Conservation (phyloP, 2,113 vertebrate genomes). For the Etheostoma spectabile region DNA sequence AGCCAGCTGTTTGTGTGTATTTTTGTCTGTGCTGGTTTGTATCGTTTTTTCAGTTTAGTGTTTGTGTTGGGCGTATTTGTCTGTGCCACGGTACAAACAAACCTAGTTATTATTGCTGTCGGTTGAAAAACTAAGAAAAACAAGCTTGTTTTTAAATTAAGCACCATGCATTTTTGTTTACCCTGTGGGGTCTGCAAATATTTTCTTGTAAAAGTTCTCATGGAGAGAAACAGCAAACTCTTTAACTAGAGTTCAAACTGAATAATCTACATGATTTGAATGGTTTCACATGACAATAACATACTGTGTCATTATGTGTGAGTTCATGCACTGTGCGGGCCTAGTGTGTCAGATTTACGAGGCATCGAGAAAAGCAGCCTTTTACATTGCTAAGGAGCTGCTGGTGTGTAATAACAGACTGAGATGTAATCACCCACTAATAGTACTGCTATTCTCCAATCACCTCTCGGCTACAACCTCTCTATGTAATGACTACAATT, state of each 20-base stretch:
- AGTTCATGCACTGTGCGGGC: constrained; percentile 36
- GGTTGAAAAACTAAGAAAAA: constrained; percentile 34
- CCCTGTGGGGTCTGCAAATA: constrained; percentile 11
- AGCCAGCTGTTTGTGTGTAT: constrained; percentile 20
- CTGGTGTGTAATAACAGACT: constrained; percentile 64
- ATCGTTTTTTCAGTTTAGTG: constrained; percentile 13
- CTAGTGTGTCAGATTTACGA: constrained; percentile 73
- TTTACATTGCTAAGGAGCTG: constrained; percentile 56
- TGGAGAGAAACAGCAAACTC: constrained; percentile 9
- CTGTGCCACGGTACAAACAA: constrained; percentile 26
- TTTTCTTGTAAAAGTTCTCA: constrained; percentile 12
- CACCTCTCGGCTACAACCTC: constrained; percentile 54
- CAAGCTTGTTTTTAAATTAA: constrained; percentile 26
- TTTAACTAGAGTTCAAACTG: constrained; percentile 33
- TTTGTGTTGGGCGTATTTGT: neutral
- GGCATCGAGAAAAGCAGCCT: constrained; percentile 36
- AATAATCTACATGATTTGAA: constrained; percentile 36
- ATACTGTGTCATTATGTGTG: constrained; percentile 45
- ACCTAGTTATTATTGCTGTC: constrained; percentile 44
- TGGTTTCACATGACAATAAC: constrained; percentile 14
- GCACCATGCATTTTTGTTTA: constrained; percentile 5
- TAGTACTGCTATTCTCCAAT: constrained; percentile 63
- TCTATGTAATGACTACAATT: constrained; percentile 51
- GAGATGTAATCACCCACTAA: constrained; percentile 72
- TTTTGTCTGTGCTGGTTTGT: neutral